Conservation (phyloP, 2,113 vertebrate genomes). For the Ptilonorhynchus violaceus region DNA sequence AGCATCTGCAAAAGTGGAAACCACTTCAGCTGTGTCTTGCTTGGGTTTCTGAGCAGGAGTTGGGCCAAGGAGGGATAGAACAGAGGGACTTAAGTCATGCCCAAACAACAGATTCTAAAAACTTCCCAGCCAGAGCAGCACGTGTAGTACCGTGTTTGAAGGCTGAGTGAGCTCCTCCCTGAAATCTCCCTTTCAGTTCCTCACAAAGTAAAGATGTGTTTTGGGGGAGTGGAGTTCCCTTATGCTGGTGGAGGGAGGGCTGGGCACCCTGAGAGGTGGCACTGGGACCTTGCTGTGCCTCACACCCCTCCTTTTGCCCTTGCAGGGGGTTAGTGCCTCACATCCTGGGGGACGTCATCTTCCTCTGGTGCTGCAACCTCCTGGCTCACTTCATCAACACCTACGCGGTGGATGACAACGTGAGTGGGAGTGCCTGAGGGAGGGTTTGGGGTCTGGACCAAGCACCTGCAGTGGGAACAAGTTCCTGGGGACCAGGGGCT, state of each 20-base stretch:
- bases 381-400: slow-evolving; percentile 90
- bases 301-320: slow-evolving; percentile 22
- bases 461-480: background rate
- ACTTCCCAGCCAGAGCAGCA: background rate
- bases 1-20: background rate
- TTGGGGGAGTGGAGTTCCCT: background rate
- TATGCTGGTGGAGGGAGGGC: background rate
- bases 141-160: fast-evolving
- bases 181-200: background rate
- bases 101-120: background rate
- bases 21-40: background rate
- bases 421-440: slow-evolving; percentile 68
- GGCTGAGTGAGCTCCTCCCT: background rate
- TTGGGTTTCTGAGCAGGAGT: background rate
- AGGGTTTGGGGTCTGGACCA: background rate
- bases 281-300: background rate
- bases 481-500: background rate
- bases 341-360: slow-evolving; percentile 86
- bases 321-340: slow-evolving; percentile 85
- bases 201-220: background rate
- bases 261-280: background rate
- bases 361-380: slow-evolving; percentile 91
- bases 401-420: slow-evolving; percentile 86
- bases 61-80: background rate
- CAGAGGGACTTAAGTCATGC: background rate